Evolutionary conservation across 2,113 vertebrate genomes (phyloP).

Genomic region (Triplophysa rosa): DNA sequence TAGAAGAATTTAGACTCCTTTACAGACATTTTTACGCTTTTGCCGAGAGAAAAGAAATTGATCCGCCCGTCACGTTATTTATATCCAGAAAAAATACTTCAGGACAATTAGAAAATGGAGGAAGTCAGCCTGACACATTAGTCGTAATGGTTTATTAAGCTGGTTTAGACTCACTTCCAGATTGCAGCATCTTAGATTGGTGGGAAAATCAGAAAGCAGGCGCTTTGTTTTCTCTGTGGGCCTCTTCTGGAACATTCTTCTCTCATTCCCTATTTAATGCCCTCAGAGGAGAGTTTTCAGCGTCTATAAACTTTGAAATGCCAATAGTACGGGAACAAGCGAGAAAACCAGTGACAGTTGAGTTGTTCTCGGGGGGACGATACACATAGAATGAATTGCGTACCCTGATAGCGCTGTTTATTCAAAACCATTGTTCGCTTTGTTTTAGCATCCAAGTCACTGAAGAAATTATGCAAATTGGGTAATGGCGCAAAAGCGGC

Average conservation of each 20-base stretch:
- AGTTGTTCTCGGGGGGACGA: neutral
- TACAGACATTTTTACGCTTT: neutral
- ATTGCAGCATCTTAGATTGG: constrained; percentile 1
- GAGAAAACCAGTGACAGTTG: constrained; percentile 3
- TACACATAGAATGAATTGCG: neutral
- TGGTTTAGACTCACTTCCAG: constrained; percentile 1
- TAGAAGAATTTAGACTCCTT: neutral
- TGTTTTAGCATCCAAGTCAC: neutral
- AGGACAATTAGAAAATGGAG: constrained; percentile 28
- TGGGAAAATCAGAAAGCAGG: neutral
- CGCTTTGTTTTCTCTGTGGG: constrained; percentile 16
- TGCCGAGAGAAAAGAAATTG: neutral
- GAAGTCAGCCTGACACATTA: constrained; percentile 15
- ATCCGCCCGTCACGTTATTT: neutral
- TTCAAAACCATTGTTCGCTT: neutral
- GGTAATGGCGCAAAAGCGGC: neutral
- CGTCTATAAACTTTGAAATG: constrained; percentile 40
- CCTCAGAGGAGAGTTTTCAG: constrained; percentile 44
- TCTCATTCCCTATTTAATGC: constrained; percentile 43
- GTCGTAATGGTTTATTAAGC: constrained; percentile 16
- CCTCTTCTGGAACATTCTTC: constrained; percentile 26
- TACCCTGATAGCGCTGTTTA: neutral
- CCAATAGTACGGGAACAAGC: constrained; percentile 32
- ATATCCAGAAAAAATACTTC: neutral
- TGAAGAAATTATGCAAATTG: neutral